phyloP scores from a whole-genome alignment of 2,113 vertebrate genomes.

The Anhinga anhinga region DNA sequence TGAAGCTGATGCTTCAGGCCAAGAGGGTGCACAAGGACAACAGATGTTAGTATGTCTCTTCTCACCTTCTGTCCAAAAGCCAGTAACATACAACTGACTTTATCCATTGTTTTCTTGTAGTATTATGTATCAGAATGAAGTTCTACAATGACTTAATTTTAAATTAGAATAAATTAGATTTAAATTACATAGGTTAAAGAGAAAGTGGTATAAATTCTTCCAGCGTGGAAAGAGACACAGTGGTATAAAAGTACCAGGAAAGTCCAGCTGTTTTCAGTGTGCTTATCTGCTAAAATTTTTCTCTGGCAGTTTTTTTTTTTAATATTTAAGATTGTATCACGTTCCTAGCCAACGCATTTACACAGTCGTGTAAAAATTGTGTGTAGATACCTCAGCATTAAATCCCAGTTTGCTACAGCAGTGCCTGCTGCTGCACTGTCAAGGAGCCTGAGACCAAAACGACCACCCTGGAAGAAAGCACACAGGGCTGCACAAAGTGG shows the following conservation, averaged over 20 bases:
- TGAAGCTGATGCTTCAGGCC: not conserved
- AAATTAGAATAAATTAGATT: not conserved
- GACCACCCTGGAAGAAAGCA: not conserved
- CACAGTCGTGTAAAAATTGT: not conserved
- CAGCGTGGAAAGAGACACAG: not conserved
- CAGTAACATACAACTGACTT: not conserved
- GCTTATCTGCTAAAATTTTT: not conserved
- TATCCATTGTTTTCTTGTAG: not conserved
- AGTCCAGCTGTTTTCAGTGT: not conserved
- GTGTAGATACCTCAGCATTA: not conserved
- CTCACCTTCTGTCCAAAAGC: not conserved
- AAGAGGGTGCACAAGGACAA: not conserved
- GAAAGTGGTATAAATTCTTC: not conserved
- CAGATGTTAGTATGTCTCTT: not conserved
- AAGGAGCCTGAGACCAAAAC: not conserved
- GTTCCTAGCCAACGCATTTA: not conserved
- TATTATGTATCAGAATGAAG: not conserved
- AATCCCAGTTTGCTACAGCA: fast-evolving
- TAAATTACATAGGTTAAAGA: not conserved
- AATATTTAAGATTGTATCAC: not conserved
- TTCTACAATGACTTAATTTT: not conserved
- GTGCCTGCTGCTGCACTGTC: not conserved
- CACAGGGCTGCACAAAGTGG: not conserved
- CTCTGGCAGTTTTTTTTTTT: not conserved
- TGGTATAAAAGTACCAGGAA: not conserved